Percentiles rank a stretch among this genome's conserved stretches.
These are phyloP conservation scores for Bombus soroeensis DNA, from an alignment of 1,140 invertebrate genomes.

Conservation along the genomic window DNA sequence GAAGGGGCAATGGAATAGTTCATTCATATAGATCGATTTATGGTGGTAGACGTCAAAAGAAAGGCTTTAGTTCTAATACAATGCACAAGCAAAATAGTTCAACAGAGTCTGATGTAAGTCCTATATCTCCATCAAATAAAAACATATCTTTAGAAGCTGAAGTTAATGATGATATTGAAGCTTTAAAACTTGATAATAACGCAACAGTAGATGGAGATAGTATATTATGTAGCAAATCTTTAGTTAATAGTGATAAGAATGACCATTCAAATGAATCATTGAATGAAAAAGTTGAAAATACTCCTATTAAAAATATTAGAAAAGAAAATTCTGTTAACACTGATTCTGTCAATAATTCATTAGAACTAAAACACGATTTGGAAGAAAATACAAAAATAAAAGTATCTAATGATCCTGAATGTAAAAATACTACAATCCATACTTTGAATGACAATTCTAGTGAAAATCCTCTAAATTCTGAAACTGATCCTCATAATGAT, in stretches of 20 bases:
- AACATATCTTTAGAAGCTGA: neutral
- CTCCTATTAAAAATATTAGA: neutral
- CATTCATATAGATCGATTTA: conserved; percentile 6
- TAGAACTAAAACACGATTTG: neutral
- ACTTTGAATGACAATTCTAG: conserved; percentile 17
- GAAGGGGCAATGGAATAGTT: conserved; percentile 22
- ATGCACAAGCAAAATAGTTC: neutral
- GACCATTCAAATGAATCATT: neutral
- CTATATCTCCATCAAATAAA: neutral
- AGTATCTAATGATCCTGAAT: conserved; percentile 3
- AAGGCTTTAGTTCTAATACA: neutral
- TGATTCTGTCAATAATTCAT: neutral
- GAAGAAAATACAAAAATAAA: conserved; percentile 10
- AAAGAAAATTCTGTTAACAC: neutral
- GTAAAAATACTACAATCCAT: conserved; percentile 9
- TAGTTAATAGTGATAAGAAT: neutral
- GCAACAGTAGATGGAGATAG: neutral
- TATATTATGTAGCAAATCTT: neutral
- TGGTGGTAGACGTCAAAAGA: neutral
- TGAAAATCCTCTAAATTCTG: neutral
- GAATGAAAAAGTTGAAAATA: neutral
- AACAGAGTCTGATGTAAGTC: neutral
- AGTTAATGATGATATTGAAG: neutral
- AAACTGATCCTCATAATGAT: neutral
- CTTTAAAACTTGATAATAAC: neutral